Base-by-base conservation (phyloP, 2,888 invertebrate species). In the Drosophila vallismaia region DNA sequence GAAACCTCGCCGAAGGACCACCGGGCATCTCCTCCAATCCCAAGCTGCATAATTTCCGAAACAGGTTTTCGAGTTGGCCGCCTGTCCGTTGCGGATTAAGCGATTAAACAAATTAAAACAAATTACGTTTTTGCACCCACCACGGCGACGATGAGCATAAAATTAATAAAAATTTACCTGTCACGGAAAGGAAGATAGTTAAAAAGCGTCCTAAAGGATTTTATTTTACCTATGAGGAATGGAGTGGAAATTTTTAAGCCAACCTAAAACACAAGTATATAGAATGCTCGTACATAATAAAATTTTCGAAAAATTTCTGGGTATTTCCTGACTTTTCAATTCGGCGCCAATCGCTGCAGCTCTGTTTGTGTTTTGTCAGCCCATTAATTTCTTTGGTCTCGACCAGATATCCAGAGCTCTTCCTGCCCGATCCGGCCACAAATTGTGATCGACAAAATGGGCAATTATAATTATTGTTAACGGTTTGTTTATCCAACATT, bases 41-140 rank as follows among this genome's bases (percentile, higher is more conserved):
- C 73, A 66, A 60, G 26, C 54, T 67, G 49, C 75, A 75, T 79
- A 74, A 85, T 83, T 81, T 85, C 77, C 55, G 24, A 55, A 75
- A 58, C 75, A 54, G 70, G 75, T 71, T 75, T 69, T n/a, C 10
- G 19, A 31, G 1, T 5, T 31, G 33, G n/a, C 28, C 36, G 31
- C 36, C 45, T 40, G 55, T 53, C 52, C 44, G 70, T 49, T 55
- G 67, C 82, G 86, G 88, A 88, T 88, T 88, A 88, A 89, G 88
- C 88, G 88, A 89, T 88, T 88, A 89, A 88, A 85, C 86, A 88
- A 89, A 88, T 88, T 89, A 88, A 89, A 88, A 88, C 88, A 88
- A 88, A 88, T 88, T 89, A 88, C 85, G 81, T 85, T 88, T 88
- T 86, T 86, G 87, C 81, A 87, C 84, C 86, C 81, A 79, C 84